A percentile compares a stretch with the other conserved stretches of the same genome.
Conservation (phyloP, 2,888 invertebrate genomes). For the Eulithis testata region DNA sequence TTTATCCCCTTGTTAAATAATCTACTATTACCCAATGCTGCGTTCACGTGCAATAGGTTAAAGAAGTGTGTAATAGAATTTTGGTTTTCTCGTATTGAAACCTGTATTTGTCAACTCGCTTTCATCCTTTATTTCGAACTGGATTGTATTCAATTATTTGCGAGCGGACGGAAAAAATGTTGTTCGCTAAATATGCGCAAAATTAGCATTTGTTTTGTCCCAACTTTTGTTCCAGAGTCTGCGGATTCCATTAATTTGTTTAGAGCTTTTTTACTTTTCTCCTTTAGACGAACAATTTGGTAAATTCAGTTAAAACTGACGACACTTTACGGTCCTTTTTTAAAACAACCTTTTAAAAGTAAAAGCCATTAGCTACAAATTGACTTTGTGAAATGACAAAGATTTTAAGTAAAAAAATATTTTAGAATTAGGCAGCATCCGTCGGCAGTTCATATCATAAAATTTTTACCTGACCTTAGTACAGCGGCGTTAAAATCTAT, state of each 20-base stretch:
- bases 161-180: conserved; percentile 63
- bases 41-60: no score
- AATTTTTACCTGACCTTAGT: no score
- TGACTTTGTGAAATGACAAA: conserved; percentile 9
- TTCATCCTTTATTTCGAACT: conserved; percentile 12
- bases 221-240: conserved; percentile 43
- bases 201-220: conserved; percentile 70
- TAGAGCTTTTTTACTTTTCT: conserved; percentile 48
- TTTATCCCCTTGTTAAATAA: no score
- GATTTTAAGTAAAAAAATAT: neutral
- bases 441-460: no score
- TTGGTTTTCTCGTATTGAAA: neutral
- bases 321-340: conserved; percentile 33
- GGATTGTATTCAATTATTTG: conserved; percentile 31
- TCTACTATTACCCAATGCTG: no score
- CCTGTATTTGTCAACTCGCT: conserved; percentile 12
- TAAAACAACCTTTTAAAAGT: conserved; percentile 22
- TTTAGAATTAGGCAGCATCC: no score
- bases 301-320: conserved; percentile 39
- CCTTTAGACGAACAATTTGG: conserved; percentile 49
- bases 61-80: neutral
- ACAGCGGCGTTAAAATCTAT: neutral
- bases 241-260: conserved; percentile 54
- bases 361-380: conserved; percentile 29
- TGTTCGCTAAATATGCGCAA: conserved; percentile 57